phyloP scores from a whole-genome alignment of 2,113 vertebrate species.

The Pygoscelis antarcticus region DNA sequence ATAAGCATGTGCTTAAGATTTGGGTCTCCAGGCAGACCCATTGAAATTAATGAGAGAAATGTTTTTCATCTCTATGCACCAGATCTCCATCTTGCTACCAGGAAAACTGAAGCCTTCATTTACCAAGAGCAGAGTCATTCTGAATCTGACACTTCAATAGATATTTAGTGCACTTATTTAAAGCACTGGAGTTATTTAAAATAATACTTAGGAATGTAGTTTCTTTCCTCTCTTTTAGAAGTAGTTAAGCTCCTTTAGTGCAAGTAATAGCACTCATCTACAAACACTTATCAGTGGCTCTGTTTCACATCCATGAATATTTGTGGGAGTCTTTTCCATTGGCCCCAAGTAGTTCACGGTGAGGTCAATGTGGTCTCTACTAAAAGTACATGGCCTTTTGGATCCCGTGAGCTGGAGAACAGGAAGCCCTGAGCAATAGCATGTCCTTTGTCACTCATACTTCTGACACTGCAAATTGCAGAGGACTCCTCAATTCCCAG shows the following conservation, averaged over 20 bases:
- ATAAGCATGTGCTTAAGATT: conserved; percentile 43
- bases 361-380: neutral
- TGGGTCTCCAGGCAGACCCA: conserved; percentile 31
- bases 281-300: neutral
- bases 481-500: neutral
- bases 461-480: neutral
- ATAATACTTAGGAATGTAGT: neutral
- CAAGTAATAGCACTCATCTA: neutral
- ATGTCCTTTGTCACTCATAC: neutral
- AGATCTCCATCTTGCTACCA: conserved; percentile 18
- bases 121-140: neutral
- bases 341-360: neutral
- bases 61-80: conserved; percentile 9
- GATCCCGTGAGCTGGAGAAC: neutral
- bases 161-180: neutral
- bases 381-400: neutral
- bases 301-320: neutral
- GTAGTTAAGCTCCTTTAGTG: neutral
- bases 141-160: neutral
- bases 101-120: neutral
- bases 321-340: neutral
- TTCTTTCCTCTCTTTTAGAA: neutral
- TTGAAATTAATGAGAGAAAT: conserved; percentile 37
- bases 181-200: neutral
- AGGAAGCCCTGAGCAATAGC: neutral